These are phyloP conservation scores for Platynereis dumerilii DNA, from an alignment of 2,888 invertebrate genomes.

Conservation along the genomic window DNA sequence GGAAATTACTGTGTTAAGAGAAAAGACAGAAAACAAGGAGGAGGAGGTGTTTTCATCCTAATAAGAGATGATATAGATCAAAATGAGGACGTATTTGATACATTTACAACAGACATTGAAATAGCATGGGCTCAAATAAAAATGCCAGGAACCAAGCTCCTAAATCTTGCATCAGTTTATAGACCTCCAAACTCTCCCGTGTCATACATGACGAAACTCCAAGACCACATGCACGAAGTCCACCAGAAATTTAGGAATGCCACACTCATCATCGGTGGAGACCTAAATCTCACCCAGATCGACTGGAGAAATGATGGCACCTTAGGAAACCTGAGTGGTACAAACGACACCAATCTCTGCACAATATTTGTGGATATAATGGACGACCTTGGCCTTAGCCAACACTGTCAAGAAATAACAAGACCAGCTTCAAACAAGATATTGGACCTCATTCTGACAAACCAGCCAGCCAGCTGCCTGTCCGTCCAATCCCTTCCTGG, in stretches of 20 bases:
- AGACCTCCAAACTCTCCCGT: not conserved
- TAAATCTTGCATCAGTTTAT: not conserved
- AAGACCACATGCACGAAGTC: not conserved
- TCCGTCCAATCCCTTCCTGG: too few species aligned
- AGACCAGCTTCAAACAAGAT: not conserved
- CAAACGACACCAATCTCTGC: not conserved
- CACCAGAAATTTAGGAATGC: not conserved
- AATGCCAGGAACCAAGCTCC: not conserved
- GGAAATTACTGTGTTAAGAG: too few species aligned
- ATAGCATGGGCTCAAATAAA: not conserved
- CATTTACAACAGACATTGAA: not conserved
- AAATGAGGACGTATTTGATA: not conserved
- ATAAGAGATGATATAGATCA: not conserved
- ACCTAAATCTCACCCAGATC: not conserved
- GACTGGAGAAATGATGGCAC: conserved; percentile 1
- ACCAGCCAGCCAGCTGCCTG: not conserved
- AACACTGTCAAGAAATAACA: not conserved
- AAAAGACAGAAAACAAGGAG: not conserved
- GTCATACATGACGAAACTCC: not conserved
- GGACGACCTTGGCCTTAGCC: not conserved
- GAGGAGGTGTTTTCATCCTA: not conserved
- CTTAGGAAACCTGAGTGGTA: not conserved
- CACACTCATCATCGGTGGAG: not conserved
- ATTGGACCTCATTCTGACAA: not conserved
- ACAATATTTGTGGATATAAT: not conserved